These are phyloP conservation scores for Neuroscelio doddi DNA, from an alignment of 2,888 invertebrate genomes.

Conservation along the genomic window DNA sequence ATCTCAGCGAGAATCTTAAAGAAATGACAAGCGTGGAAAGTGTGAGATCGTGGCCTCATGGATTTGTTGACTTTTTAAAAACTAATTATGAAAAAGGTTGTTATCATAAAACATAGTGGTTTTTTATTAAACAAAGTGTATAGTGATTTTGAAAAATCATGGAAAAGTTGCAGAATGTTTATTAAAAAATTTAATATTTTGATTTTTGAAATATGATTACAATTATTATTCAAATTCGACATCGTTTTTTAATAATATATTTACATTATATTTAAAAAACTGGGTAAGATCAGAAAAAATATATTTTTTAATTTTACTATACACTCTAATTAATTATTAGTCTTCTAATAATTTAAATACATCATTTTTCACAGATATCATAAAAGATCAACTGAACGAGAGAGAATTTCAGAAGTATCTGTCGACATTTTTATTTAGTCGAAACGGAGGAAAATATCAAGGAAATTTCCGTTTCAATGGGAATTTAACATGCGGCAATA, in stretches of 20 bases:
- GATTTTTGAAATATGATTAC: too few relatives aligned
- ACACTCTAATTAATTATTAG: too few relatives aligned
- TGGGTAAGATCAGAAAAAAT: too few relatives aligned
- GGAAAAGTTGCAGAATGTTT: too few relatives aligned
- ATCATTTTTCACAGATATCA: constrained; percentile 71
- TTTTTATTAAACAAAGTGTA: too few relatives aligned
- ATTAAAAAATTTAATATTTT: too few relatives aligned
- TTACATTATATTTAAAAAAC: too few relatives aligned
- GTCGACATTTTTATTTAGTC: constrained; percentile 81
- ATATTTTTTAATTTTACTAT: too few relatives aligned
- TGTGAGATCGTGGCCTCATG: constrained; percentile 33
- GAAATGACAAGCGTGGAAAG: constrained; percentile 23
- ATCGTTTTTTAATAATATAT: too few relatives aligned
- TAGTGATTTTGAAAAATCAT: too few relatives aligned
- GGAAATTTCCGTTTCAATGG: constrained; percentile 78
- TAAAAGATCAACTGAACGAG: constrained; percentile 72
- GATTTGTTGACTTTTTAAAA: neutral
- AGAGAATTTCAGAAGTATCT: constrained; percentile 77
- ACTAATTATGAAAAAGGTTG: constrained; percentile 31
- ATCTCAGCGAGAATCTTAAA: constrained; percentile 17
- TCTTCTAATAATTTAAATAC: too few relatives aligned
- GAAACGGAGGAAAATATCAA: constrained; percentile 80
- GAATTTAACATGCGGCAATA: constrained; percentile 77
- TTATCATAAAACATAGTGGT: neutral
- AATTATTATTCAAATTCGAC: too few relatives aligned